Conservation (phyloP, 1,140 invertebrate species). For the Cotesia glomerata region DNA sequence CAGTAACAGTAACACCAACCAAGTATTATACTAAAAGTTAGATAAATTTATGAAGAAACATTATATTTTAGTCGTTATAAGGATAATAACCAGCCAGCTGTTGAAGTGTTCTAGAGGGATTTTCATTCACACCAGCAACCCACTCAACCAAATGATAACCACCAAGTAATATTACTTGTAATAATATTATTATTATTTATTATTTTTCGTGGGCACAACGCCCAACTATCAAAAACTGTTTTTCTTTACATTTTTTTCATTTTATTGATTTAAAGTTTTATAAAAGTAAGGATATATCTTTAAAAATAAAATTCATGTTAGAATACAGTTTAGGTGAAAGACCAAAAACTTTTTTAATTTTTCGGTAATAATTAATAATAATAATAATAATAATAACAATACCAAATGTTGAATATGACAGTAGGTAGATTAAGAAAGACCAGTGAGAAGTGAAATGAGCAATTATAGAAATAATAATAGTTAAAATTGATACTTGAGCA, state of each 20-base stretch:
- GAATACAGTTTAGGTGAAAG: too few relatives aligned
- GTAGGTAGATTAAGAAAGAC: too few relatives aligned
- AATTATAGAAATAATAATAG: neutral
- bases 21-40: conserved; percentile 30
- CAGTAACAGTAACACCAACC: too few relatives aligned
- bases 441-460: neutral
- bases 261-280: too few relatives aligned
- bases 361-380: too few relatives aligned
- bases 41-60: conserved; percentile 31
- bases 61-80: conserved; percentile 31
- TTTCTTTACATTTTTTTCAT: neutral
- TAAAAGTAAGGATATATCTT: too few relatives aligned
- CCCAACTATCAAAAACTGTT: neutral
- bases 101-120: conserved; percentile 20
- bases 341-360: too few relatives aligned
- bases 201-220: neutral
- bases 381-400: too few relatives aligned
- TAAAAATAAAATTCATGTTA: too few relatives aligned
- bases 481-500: neutral
- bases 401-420: too few relatives aligned
- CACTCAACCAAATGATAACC: neutral
- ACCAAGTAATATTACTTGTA: neutral
- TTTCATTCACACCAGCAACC: conserved; percentile 23
- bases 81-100: conserved; percentile 23
- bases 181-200: neutral